These are phyloP conservation scores for Aurelia aurita complex sp. Pacific DNA, from an alignment of 30 jellyfish, hydroid and myxozoan genomes.

Conservation along the genomic window DNA sequence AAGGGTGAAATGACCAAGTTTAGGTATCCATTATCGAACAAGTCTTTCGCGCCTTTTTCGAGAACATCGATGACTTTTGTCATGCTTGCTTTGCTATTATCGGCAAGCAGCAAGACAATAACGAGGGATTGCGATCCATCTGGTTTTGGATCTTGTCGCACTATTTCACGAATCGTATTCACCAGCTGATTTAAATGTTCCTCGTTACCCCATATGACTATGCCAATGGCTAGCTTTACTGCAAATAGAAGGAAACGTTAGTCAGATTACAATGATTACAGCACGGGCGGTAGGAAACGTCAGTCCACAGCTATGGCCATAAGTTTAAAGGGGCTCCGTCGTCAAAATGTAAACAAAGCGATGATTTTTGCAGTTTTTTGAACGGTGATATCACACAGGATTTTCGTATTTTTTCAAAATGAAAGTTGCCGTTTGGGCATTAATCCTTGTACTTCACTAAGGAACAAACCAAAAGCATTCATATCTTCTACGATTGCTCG, in stretches of 20 bases:
- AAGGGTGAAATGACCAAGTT: conserved; percentile 41
- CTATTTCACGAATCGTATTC: conserved; percentile 38
- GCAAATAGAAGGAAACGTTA: background rate
- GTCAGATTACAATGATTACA: background rate
- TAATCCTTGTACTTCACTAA: too few species aligned
- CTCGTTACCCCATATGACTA: conserved; percentile 30
- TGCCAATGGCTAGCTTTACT: conserved; percentile 57
- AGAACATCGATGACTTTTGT: conserved; percentile 19
- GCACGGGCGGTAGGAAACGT: too few species aligned
- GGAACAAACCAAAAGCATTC: too few species aligned
- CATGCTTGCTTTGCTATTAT: conserved; percentile 13
- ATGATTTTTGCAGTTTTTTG: too few species aligned
- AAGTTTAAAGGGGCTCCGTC: too few species aligned
- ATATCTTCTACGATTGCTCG: too few species aligned
- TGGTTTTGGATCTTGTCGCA: conserved; percentile 53
- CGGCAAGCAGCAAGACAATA: conserved; percentile 43
- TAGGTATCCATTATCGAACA: conserved; percentile 33
- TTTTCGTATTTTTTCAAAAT: too few species aligned
- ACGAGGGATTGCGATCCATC: conserved; percentile 37
- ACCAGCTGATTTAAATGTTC: conserved; percentile 11
- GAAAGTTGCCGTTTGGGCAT: too few species aligned
- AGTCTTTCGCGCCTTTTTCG: background rate
- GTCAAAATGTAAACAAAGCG: too few species aligned
- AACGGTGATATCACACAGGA: too few species aligned
- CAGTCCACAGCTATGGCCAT: too few species aligned